These are phyloP conservation scores for Amphilophus citrinellus DNA, from an alignment of 2,113 vertebrate genomes.

Conservation along the genomic window DNA sequence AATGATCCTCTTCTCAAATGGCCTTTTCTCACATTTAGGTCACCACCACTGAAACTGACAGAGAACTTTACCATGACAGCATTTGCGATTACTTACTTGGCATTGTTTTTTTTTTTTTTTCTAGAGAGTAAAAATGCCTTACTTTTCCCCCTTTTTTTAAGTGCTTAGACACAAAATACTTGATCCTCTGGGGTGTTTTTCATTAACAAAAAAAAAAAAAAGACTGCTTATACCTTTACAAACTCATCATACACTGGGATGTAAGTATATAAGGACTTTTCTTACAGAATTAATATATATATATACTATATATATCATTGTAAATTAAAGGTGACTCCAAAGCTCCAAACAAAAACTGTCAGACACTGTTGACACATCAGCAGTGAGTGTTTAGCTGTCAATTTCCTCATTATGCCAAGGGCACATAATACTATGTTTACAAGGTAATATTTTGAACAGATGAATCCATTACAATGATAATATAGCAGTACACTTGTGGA, in stretches of 20 bases:
- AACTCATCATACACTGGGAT: background rate
- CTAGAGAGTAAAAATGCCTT: background rate
- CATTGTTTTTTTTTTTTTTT: background rate
- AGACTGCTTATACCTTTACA: background rate
- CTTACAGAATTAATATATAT: too few relatives aligned
- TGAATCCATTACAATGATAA: background rate
- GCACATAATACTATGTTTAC: accelerated
- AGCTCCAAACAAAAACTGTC: background rate
- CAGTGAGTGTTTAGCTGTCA: background rate
- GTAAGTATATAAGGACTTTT: background rate
- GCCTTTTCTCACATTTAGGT: constrained; percentile 22
- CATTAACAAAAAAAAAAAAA: background rate
- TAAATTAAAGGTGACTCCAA: too few relatives aligned
- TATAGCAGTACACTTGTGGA: background rate
- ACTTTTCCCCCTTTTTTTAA: background rate
- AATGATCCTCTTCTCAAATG: constrained; percentile 31
- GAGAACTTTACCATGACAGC: background rate
- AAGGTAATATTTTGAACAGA: background rate
- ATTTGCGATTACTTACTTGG: background rate
- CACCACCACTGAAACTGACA: constrained; percentile 10
- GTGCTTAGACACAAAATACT: background rate
- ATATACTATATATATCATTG: background rate
- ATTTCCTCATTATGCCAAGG: background rate
- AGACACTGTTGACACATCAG: background rate
- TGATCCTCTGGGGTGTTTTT: background rate